Conservation (phyloP, 2,888 invertebrate genomes). For the Cepaea hortensis region DNA sequence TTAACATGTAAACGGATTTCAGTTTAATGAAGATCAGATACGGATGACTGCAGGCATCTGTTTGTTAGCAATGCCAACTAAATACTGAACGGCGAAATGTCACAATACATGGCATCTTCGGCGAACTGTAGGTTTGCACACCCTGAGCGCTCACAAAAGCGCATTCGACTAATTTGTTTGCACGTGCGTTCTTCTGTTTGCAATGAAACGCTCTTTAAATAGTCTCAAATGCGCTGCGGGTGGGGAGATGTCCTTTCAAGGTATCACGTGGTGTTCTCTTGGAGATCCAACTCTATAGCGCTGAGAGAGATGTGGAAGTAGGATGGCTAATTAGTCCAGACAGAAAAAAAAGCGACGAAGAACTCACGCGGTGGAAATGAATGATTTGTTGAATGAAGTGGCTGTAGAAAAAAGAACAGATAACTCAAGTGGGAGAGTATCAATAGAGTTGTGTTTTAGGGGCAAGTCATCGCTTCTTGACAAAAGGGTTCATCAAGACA, state of each 20-base stretch:
- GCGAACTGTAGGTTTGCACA: neutral
- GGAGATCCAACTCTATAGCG: neutral
- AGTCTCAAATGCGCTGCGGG: slow-evolving; percentile 1
- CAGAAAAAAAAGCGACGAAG: slow-evolving; percentile 3
- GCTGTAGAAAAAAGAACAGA: neutral
- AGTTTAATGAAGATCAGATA: slow-evolving; percentile 14
- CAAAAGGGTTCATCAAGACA: slow-evolving; percentile 30
- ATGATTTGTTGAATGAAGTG: slow-evolving; percentile 17
- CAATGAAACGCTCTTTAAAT: slow-evolving; percentile 28
- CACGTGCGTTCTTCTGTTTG: slow-evolving; percentile 33
- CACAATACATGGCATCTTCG: slow-evolving; percentile 11
- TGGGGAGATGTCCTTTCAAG: neutral
- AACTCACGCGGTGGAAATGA: neutral
- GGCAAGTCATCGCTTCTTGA: slow-evolving; percentile 28
- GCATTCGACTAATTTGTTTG: slow-evolving; percentile 41
- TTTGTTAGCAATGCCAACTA: neutral
- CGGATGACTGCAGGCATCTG: neutral
- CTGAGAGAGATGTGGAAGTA: neutral
- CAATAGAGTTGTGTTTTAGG: slow-evolving; percentile 14
- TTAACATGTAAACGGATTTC: no score
- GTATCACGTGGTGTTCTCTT: slow-evolving; percentile 14
- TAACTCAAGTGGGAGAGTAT: slow-evolving; percentile 35
- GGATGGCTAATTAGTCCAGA: slow-evolving; percentile 23
- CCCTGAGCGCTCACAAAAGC: slow-evolving; percentile 22
- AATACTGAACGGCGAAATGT: neutral